These are phyloP conservation scores for Drosophila ambigua DNA, from an alignment of 1,140 invertebrate genomes.

Conservation along the genomic window DNA sequence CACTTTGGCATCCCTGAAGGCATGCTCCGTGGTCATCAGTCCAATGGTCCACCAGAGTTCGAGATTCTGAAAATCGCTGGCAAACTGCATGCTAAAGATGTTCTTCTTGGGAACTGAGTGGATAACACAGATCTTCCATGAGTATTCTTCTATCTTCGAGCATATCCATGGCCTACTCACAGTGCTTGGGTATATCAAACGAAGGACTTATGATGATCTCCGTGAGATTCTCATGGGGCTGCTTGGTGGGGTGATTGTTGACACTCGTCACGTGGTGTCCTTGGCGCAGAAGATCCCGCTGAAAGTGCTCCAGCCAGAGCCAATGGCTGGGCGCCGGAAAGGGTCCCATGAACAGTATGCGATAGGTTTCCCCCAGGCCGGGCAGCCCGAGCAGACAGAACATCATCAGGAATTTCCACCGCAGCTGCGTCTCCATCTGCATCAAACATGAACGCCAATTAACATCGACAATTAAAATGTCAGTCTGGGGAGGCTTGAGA, in stretches of 20 bases:
- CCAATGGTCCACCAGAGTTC: conserved; percentile 84
- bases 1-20: conserved; percentile 84
- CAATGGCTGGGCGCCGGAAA: conserved; percentile 84
- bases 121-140: background rate
- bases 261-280: conserved; percentile 87
- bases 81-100: conserved; percentile 76
- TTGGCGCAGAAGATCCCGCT: conserved; percentile 85
- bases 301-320: conserved; percentile 85
- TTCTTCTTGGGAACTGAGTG: conserved; percentile 73
- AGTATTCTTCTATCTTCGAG: background rate
- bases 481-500: conserved; percentile 1
- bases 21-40: conserved; percentile 84
- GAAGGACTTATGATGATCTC: conserved; percentile 85
- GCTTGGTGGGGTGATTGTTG: conserved; percentile 84
- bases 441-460: conserved; percentile 44
- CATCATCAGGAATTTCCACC: conserved; percentile 40
- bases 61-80: conserved; percentile 75
- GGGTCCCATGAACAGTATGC: conserved; percentile 80
- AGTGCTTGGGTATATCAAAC: conserved; percentile 85
- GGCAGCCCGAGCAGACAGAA: conserved; percentile 35
- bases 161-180: conserved; percentile 47
- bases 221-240: conserved; percentile 84
- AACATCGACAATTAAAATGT: conserved; percentile 49
- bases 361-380: conserved; percentile 30
- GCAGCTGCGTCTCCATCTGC: conserved; percentile 65